Percentiles rank a stretch among this genome's conserved stretches.
These are phyloP conservation scores for Netta rufina DNA, from an alignment of 2,797 vertebrate species.

Conservation along the genomic window DNA sequence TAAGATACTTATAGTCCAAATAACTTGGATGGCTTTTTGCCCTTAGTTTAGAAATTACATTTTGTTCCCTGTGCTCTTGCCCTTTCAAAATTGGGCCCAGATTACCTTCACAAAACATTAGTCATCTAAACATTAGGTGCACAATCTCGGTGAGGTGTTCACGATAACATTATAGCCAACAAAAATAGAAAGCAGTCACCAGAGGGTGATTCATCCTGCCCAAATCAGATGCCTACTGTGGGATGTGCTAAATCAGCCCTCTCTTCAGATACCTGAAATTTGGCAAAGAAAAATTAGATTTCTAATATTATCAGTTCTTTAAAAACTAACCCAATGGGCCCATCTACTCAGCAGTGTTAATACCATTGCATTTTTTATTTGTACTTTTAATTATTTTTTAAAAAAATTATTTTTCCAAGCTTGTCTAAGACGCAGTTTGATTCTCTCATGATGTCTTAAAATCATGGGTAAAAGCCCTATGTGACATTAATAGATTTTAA, in stretches of 20 bases:
- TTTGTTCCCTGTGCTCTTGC: background rate
- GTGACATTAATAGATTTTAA: conserved; percentile 28
- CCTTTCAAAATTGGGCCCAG: background rate
- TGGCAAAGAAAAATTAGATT: background rate
- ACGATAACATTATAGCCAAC: background rate
- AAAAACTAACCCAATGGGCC: background rate
- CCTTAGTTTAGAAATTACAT: background rate
- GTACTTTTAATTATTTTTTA: background rate
- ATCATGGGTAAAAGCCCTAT: conserved; percentile 14
- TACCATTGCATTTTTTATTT: background rate
- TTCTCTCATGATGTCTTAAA: background rate
- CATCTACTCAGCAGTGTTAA: background rate
- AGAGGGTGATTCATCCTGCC: background rate
- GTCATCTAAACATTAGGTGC: background rate
- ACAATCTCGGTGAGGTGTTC: background rate
- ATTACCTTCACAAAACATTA: background rate
- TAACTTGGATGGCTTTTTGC: background rate
- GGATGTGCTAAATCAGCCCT: background rate
- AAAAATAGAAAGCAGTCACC: conserved; percentile 8
- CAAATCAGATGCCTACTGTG: background rate
- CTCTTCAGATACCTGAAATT: background rate
- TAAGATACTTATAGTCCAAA: background rate
- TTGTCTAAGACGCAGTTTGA: background rate
- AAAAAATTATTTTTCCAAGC: background rate
- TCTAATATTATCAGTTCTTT: background rate